phyloP scores from a whole-genome alignment of 2,113 vertebrate genomes.

The Melierax canorus region DNA sequence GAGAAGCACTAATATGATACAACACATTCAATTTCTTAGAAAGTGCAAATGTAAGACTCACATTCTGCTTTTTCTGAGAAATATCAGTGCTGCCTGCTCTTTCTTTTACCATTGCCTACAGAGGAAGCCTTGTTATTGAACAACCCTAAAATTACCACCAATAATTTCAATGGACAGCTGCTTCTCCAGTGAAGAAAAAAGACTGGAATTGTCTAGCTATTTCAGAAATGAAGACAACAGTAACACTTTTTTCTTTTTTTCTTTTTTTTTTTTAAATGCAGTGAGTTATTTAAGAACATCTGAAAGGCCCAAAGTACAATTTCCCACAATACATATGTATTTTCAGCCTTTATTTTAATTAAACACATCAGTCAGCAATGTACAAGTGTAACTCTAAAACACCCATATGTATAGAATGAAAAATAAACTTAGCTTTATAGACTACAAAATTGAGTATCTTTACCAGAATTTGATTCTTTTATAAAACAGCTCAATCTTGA shows the following conservation, averaged over 20 bases:
- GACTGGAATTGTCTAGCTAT: neutral
- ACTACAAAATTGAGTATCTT: neutral
- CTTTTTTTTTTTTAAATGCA: neutral
- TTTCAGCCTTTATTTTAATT: neutral
- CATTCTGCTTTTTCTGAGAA: neutral
- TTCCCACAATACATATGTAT: neutral
- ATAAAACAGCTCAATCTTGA: neutral
- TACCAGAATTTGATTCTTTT: neutral
- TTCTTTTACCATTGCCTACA: neutral
- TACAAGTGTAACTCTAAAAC: neutral
- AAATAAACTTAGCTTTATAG: neutral
- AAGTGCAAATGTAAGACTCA: constrained; percentile 12
- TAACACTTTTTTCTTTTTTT: neutral
- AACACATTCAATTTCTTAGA: constrained; percentile 51
- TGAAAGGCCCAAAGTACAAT: neutral
- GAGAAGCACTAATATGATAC: constrained; percentile 20
- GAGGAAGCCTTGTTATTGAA: neutral
- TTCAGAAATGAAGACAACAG: neutral
- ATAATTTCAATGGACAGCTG: neutral
- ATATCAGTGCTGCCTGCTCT: neutral
- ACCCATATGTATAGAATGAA: neutral
- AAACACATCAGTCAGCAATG: neutral
- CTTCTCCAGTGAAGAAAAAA: neutral
- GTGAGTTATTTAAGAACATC: neutral
- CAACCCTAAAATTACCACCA: neutral